Percentiles rank a stretch among this genome's conserved stretches.
Evolutionary conservation across 2,113 vertebrate genomes (phyloP).

Genomic region (Lynx canadensis): DNA sequence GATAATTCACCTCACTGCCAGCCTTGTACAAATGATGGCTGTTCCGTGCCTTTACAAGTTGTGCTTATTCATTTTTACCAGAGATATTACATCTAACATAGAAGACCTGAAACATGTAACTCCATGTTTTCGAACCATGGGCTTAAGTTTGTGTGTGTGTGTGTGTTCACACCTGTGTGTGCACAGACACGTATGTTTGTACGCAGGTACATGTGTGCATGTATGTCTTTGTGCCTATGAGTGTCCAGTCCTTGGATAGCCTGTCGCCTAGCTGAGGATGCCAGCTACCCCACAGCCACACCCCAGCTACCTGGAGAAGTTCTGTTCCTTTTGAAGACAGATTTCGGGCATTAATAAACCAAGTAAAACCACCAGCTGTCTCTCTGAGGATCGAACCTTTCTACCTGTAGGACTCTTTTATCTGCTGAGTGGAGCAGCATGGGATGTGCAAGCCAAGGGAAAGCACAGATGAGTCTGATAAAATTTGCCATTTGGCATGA

Average conservation of each 20-base stretch:
- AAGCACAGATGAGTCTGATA: neutral
- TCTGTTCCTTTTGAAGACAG: neutral
- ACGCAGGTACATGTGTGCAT: too few species aligned
- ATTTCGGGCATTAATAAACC: neutral
- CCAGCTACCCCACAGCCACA: neutral
- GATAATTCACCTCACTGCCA: neutral
- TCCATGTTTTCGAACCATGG: neutral
- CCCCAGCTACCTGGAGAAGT: neutral
- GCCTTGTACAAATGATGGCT: neutral
- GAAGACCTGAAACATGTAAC: neutral
- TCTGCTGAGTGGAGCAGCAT: neutral
- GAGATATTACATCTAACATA: neutral
- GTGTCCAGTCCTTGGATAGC: neutral
- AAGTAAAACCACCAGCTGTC: neutral
- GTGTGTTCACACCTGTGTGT: fast-evolving
- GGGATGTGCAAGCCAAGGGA: neutral
- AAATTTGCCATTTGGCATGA: neutral
- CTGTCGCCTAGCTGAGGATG: neutral
- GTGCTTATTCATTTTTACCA: neutral
- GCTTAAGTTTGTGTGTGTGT: neutral
- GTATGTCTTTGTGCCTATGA: neutral
- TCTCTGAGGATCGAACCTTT: neutral
- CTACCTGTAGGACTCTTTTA: neutral
- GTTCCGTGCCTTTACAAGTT: neutral
- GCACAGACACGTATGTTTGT: neutral